Evolutionary conservation across 2,113 vertebrate genomes (phyloP), one percentile per base, ranked within the genome.

Genomic region (Oxyruncus cristatus): DNA sequence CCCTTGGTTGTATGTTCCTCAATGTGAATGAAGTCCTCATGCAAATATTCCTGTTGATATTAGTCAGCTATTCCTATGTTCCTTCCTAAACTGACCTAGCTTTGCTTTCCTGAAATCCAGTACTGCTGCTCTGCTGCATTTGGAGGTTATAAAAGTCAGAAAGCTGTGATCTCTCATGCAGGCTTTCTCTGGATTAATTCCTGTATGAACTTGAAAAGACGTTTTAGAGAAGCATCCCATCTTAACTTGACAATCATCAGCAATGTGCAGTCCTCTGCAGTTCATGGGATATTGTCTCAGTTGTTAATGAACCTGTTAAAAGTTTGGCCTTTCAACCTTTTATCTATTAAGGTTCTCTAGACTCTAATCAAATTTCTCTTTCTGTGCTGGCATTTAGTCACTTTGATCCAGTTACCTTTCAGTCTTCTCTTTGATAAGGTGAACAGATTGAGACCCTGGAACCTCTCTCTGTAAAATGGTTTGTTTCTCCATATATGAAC

Each of bases 271-370:
- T 49, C 53, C 71, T 88, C 62, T 9, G 11, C 65, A 68, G 37
- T 87, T 89, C 41, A 9, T 42, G 70, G 49, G 37, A 37, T 61
- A 61, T 75, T 94, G 80, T 94, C 96, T 88, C 70, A 89, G 2
- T 93, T 89, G 89, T 88, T 94, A 93, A 91, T 95, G 92, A 95
- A 91, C 61, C 83, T 63, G 52, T 62, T 94, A 82, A 89, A 95
- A 94, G 50, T 81, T 73, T 2, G 12, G 37, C 65, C 84, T 92
- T 91, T 86, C 80, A 87, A 56, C 61, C 33, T 87, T 93, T 90
- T 79, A 61, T 88, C 65, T 88, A 2, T n/a, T 81, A 61, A 39
- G 35, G n/a, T 92, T 94, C 44, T 72, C n/a, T 72, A 30, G 56
- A 42, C 52, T 78, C 47, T n/a, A 67, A 63, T 8, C 32, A 78